Conservation (phyloP, 2,888 invertebrate genomes). For the Acleris holmiana region DNA sequence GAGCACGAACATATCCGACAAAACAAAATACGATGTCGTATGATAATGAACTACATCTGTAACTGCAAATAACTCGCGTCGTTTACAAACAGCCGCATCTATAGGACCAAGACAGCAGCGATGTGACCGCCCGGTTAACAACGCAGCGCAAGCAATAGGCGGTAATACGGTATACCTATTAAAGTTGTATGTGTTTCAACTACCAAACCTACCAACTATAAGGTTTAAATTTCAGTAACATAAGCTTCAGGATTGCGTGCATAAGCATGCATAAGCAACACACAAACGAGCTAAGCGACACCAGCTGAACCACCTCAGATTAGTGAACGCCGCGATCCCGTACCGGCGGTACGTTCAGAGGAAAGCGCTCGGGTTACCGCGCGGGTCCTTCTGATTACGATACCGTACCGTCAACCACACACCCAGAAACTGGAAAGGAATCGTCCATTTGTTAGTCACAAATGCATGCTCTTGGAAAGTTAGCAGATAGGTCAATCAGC, state of each 20-base stretch:
- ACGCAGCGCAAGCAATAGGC: too few species aligned
- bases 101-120: too few species aligned
- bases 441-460: conserved; percentile 71
- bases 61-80: too few species aligned
- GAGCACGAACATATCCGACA: too few species aligned
- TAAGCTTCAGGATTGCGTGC: not conserved
- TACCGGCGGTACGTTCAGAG: conserved; percentile 88
- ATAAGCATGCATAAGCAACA: conserved; percentile 41
- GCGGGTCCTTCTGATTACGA: conserved; percentile 99
- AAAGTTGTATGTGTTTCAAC: too few species aligned
- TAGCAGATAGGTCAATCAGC: not conserved
- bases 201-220: too few species aligned
- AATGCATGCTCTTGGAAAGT: conserved; percentile 45
- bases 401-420: conserved; percentile 98
- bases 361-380: conserved; percentile 98
- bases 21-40: too few species aligned
- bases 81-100: too few species aligned
- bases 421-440: conserved; percentile 94
- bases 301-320: conserved; percentile 76
- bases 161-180: too few species aligned
- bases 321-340: conserved; percentile 62
- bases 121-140: too few species aligned
- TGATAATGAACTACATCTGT: too few species aligned
- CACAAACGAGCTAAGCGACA: conserved; percentile 34
- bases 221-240: too few species aligned